Percentiles rank a stretch among this genome's conserved stretches.
phyloP scores from a whole-genome alignment of 2,888 invertebrate species.

The Megamerina dolium region DNA sequence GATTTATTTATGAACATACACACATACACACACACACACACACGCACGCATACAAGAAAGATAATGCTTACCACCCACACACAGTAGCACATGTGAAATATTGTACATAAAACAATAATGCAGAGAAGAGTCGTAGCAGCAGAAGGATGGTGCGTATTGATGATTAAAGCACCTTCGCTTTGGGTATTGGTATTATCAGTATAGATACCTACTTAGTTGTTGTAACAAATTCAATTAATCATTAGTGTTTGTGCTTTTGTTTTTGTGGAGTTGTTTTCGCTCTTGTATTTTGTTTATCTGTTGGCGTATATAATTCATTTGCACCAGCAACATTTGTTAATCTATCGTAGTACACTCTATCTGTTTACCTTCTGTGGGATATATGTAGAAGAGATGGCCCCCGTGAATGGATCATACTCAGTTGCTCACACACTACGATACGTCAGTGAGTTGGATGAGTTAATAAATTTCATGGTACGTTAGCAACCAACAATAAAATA shows the following conservation, averaged over 20 bases:
- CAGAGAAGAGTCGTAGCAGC: not conserved
- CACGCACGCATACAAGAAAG: constrained; percentile 19
- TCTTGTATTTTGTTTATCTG: too few species aligned
- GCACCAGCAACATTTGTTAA: too few species aligned
- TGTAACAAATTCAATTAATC: constrained; percentile 1
- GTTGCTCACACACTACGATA: too few species aligned
- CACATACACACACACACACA: constrained; percentile 4
- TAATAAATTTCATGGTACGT: too few species aligned
- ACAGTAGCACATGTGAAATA: not conserved
- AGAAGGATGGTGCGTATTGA: not conserved
- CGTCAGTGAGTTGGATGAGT: too few species aligned
- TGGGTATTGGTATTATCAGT: not conserved
- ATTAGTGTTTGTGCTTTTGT: not conserved
- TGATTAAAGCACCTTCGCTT: not conserved
- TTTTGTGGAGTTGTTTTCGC: too few species aligned
- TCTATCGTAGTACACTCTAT: too few species aligned
- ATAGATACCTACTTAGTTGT: not conserved
- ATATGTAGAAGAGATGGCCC: too few species aligned
- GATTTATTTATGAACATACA: constrained; percentile 28
- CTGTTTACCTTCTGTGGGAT: too few species aligned
- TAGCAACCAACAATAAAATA: too few species aligned
- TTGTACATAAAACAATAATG: not conserved
- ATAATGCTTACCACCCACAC: constrained; percentile 13
- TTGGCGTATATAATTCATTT: too few species aligned
- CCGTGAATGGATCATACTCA: too few species aligned